phyloP scores from a whole-genome alignment of 2,113 vertebrate species.

The Prunella himalayana region DNA sequence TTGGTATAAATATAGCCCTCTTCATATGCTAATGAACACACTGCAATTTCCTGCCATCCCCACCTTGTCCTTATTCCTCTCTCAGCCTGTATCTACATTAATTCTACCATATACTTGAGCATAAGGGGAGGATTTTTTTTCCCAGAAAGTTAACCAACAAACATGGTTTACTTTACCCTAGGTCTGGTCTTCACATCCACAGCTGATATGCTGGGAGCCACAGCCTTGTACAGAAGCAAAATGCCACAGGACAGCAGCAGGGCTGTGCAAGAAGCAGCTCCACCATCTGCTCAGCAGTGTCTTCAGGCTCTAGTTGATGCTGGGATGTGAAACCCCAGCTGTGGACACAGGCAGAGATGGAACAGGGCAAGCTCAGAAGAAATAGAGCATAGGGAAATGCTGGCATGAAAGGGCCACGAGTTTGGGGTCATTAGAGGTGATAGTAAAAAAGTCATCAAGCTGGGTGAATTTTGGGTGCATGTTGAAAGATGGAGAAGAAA shows the following conservation, averaged over 20 bases:
- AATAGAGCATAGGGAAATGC: not conserved
- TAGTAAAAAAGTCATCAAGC: not conserved
- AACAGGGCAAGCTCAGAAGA: not conserved
- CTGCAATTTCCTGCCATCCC: conserved; percentile 28
- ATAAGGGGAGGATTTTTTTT: not conserved
- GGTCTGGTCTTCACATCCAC: not conserved
- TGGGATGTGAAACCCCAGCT: not conserved
- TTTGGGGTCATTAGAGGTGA: not conserved
- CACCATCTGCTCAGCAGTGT: not conserved
- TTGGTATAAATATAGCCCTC: conserved; percentile 35
- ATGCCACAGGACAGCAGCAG: not conserved
- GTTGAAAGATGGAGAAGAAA: not conserved
- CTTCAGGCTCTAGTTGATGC: not conserved
- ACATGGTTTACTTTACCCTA: not conserved
- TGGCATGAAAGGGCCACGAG: not conserved
- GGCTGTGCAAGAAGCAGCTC: not conserved
- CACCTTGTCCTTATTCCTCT: conserved; percentile 13
- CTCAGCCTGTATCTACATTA: not conserved
- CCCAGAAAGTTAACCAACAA: not conserved
- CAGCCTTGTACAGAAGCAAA: not conserved
- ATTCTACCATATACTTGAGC: not conserved
- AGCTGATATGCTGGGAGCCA: not conserved
- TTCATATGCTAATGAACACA: conserved; percentile 32
- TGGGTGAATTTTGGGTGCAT: not conserved
- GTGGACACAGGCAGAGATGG: not conserved